Conservation (phyloP, 2,888 invertebrate species). For the Leptopilina drosophilae region DNA sequence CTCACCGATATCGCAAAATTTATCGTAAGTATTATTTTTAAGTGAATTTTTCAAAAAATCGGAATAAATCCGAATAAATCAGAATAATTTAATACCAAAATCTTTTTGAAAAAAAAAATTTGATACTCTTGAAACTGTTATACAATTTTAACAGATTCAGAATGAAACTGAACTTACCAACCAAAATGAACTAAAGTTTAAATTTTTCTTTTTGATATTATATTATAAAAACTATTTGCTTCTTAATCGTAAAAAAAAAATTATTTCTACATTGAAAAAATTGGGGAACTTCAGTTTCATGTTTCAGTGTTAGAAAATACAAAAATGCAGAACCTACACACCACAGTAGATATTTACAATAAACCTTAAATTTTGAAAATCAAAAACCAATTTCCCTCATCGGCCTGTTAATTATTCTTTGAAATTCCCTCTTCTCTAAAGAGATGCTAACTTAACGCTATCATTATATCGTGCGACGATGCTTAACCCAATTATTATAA, state of each 20-base stretch:
- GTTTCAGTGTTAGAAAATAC: too few relatives aligned
- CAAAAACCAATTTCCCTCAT: neutral
- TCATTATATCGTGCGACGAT: slow-evolving; percentile 23
- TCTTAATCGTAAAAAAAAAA: neutral
- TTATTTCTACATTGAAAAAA: neutral
- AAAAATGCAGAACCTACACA: too few relatives aligned
- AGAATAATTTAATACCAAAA: neutral
- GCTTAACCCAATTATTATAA: slow-evolving; percentile 38
- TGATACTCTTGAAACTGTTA: too few relatives aligned
- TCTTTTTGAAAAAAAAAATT: too few relatives aligned
- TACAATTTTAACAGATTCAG: too few relatives aligned
- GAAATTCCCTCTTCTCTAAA: slow-evolving; percentile 17
- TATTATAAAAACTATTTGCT: too few relatives aligned
- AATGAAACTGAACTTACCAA: too few relatives aligned
- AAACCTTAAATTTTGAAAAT: neutral
- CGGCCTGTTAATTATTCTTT: slow-evolving; percentile 20
- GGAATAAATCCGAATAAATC: too few relatives aligned
- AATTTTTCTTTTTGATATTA: too few relatives aligned
- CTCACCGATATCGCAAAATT: slow-evolving; percentile 71
- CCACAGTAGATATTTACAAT: too few relatives aligned
- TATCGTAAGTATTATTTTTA: slow-evolving; percentile 78
- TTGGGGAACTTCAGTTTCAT: too few relatives aligned
- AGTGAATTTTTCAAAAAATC: neutral
- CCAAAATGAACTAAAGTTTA: too few relatives aligned
- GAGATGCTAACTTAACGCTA: slow-evolving; percentile 23